Percentiles rank a stretch among this genome's conserved stretches.
phyloP scores from a whole-genome alignment of 37 sponge, comb jelly and placozoan genomes.

The Mnemiopsis leidyi region DNA sequence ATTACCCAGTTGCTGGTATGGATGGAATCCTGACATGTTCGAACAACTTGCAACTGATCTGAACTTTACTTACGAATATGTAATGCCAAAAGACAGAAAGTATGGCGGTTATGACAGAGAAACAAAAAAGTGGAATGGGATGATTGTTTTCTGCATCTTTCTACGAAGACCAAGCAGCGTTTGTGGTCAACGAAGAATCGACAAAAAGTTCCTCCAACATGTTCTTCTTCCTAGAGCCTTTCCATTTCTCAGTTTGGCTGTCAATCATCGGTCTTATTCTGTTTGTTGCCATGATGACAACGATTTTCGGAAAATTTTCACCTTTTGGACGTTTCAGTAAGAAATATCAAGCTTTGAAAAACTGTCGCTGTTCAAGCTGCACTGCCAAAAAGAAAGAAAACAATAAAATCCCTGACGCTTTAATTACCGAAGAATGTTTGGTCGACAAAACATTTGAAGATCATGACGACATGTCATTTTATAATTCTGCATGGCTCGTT shows the following conservation, averaged over 20 bases:
- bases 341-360: background rate
- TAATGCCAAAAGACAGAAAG: background rate
- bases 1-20: background rate
- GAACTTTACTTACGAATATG: constrained; percentile 28
- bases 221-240: constrained; percentile 4
- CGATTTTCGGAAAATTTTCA: background rate
- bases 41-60: background rate
- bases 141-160: background rate
- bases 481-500: background rate
- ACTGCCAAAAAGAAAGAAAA: background rate
- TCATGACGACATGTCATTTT: background rate
- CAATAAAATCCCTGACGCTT: background rate
- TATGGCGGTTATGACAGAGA: background rate
- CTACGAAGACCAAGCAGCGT: background rate
- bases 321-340: background rate
- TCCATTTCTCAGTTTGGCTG: background rate
- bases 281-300: background rate
- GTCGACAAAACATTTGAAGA: background rate
- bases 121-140: background rate
- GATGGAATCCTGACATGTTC: background rate
- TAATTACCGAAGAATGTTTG: background rate
- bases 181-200: background rate
- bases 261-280: background rate
- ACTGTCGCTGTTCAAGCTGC: background rate
- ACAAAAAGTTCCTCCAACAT: background rate